Evolutionary conservation across 2,113 vertebrate genomes (phyloP).

Genomic region (Plestiodon gilberti): DNA sequence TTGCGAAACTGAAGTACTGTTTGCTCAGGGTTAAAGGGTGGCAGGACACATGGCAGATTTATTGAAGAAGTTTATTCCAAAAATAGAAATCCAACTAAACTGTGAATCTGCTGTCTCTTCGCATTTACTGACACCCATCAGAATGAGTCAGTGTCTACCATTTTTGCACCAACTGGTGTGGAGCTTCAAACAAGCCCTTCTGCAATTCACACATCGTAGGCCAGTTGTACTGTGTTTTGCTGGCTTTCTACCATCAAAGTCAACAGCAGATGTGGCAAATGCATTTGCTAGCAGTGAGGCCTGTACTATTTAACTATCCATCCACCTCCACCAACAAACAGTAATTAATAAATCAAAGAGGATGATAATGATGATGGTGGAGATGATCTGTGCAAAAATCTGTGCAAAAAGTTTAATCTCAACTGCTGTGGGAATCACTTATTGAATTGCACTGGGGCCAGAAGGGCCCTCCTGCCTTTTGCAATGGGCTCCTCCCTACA

Average conservation of each 20-base stretch:
- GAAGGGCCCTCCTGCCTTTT: neutral
- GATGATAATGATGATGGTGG: neutral
- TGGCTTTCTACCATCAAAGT: constrained; percentile 17
- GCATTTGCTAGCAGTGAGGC: neutral
- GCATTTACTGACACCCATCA: neutral
- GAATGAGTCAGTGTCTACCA: neutral
- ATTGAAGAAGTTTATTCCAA: neutral
- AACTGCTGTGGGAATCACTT: neutral
- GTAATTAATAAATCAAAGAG: neutral
- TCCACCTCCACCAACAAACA: neutral
- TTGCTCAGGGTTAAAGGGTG: neutral
- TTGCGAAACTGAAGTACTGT: neutral
- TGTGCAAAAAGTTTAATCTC: neutral
- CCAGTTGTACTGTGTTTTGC: constrained; percentile 1
- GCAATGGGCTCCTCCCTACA: no score
- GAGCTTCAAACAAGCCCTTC: constrained; percentile 8
- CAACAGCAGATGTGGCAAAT: neutral
- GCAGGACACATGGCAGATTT: neutral
- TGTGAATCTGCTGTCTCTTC: neutral
- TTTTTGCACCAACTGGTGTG: constrained; percentile 13
- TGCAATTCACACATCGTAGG: constrained; percentile 8
- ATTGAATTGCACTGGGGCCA: neutral
- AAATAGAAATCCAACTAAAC: neutral
- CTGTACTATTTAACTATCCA: neutral
- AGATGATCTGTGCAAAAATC: neutral